A percentile compares a stretch with the other conserved stretches of the same genome.
Evolutionary conservation across 2,113 vertebrate genomes (phyloP).

Genomic region (Boleophthalmus pectinirostris): DNA sequence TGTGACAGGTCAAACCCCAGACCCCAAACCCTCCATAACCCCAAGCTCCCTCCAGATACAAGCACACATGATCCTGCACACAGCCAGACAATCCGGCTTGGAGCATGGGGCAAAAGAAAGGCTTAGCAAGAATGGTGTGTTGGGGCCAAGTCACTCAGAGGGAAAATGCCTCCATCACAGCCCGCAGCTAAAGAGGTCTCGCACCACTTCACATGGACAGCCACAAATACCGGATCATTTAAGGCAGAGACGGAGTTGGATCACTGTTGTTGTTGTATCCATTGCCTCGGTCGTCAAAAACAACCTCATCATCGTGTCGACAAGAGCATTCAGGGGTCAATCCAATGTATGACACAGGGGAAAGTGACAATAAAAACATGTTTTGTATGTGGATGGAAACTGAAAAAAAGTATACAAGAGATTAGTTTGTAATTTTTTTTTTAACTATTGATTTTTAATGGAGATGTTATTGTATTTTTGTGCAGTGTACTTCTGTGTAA

Average conservation of each 20-base stretch:
- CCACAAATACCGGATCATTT: slow-evolving; percentile 38
- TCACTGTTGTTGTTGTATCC: slow-evolving; percentile 1
- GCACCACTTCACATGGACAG: slow-evolving; percentile 50
- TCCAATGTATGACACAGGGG: not conserved
- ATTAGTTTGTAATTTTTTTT: too few species aligned
- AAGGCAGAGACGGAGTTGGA: slow-evolving; percentile 8
- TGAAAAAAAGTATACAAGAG: too few species aligned
- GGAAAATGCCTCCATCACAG: slow-evolving; percentile 59
- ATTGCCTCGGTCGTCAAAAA: not conserved
- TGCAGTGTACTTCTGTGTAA: too few species aligned
- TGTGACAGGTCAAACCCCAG: too few species aligned
- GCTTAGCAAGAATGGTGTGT: slow-evolving; percentile 23
- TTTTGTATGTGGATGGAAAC: too few species aligned
- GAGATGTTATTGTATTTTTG: too few species aligned
- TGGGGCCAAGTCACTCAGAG: slow-evolving; percentile 39
- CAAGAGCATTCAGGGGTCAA: not conserved
- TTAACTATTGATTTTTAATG: too few species aligned
- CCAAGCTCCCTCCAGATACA: slow-evolving; percentile 9
- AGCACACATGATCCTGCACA: slow-evolving; percentile 10
- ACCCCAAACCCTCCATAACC: too few species aligned
- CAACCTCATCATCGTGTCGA: not conserved
- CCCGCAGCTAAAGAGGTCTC: slow-evolving; percentile 47
- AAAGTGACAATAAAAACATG: too few species aligned
- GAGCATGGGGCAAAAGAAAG: slow-evolving; percentile 31
- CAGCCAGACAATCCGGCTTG: slow-evolving; percentile 25